A percentile compares a stretch with the other conserved stretches of the same genome.
Conservation (phyloP, 2,888 invertebrate genomes). For the Tribolium freemani region DNA sequence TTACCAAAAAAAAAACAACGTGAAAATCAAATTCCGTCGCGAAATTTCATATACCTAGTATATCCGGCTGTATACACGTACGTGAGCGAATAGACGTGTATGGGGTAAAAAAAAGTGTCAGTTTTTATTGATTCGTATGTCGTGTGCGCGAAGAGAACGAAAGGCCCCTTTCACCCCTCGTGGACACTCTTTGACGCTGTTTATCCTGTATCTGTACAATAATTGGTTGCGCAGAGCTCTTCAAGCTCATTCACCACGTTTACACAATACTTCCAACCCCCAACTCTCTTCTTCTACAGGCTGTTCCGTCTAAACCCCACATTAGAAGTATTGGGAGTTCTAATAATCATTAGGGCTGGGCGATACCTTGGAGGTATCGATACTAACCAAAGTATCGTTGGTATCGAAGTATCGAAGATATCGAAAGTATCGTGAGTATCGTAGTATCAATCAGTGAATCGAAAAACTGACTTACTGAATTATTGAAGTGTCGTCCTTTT, state of each 20-base stretch:
- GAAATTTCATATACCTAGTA: conserved; percentile 50
- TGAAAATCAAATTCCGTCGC: conserved; percentile 53
- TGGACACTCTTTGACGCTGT: conserved; percentile 62
- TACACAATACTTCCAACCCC: conserved; percentile 45
- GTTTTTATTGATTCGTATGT: conserved; percentile 65
- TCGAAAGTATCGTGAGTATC: too few relatives aligned
- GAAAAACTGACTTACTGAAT: too few relatives aligned
- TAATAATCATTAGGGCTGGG: too few relatives aligned
- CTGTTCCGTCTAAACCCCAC: too few relatives aligned
- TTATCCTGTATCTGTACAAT: conserved; percentile 65
- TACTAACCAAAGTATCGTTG: too few relatives aligned
- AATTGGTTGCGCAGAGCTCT: conserved; percentile 64
- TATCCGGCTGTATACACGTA: conserved; percentile 50
- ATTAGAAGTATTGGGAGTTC: too few relatives aligned
- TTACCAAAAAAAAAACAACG: conserved; percentile 53
- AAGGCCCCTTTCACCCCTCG: conserved; percentile 45
- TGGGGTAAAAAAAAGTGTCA: conserved; percentile 63
- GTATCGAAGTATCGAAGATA: too few relatives aligned
- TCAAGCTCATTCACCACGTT: conserved; percentile 61
- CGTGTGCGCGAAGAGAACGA: conserved; percentile 58
- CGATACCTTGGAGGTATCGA: too few relatives aligned
- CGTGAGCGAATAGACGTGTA: conserved; percentile 56
- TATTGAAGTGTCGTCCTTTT: too few relatives aligned
- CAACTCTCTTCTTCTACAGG: conserved; percentile 24
- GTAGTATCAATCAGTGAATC: too few relatives aligned